Evolutionary conservation across 2,888 invertebrate genomes (phyloP).

Genomic region (Stenchaetothrips biformis): DNA sequence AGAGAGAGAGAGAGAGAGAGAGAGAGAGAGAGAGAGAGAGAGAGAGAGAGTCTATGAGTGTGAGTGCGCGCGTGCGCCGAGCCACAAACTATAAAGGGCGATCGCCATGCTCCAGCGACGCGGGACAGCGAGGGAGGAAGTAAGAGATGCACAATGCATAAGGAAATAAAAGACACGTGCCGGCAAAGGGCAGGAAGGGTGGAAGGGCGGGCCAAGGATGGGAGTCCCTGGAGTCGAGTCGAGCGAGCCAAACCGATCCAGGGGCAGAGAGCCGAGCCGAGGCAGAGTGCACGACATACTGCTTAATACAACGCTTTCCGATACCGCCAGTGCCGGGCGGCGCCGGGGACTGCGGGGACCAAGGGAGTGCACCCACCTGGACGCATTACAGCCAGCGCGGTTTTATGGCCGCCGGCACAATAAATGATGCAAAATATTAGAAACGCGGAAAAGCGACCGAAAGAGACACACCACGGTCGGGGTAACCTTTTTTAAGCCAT

Average conservation of each 20-base stretch:
- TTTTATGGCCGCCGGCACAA: too few relatives aligned
- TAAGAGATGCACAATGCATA: slow-evolving; percentile 13
- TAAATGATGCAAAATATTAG: too few relatives aligned
- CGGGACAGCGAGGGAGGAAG: background rate
- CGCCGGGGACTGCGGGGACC: too few relatives aligned
- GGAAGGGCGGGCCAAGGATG: background rate
- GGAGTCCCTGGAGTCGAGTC: background rate
- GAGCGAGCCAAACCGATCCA: background rate
- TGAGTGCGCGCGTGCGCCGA: too few relatives aligned
- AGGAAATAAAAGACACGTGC: slow-evolving; percentile 23
- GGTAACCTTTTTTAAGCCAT: too few relatives aligned
- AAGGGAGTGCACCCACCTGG: too few relatives aligned
- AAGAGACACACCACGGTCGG: too few relatives aligned
- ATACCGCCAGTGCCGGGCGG: background rate
- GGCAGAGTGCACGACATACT: too few relatives aligned
- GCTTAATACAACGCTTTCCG: background rate
- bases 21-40: background rate
- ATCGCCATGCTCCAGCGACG: too few relatives aligned
- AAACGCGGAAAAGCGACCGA: too few relatives aligned
- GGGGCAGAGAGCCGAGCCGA: background rate
- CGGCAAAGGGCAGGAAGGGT: background rate
- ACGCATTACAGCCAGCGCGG: too few relatives aligned
- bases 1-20: background rate
- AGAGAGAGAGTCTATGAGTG: background rate
- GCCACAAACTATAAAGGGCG: too few relatives aligned